Percentiles rank a stretch among this genome's conserved stretches.
Evolutionary conservation across 1,140 invertebrate genomes (phyloP).

Genomic region (Cepaea nemoralis): DNA sequence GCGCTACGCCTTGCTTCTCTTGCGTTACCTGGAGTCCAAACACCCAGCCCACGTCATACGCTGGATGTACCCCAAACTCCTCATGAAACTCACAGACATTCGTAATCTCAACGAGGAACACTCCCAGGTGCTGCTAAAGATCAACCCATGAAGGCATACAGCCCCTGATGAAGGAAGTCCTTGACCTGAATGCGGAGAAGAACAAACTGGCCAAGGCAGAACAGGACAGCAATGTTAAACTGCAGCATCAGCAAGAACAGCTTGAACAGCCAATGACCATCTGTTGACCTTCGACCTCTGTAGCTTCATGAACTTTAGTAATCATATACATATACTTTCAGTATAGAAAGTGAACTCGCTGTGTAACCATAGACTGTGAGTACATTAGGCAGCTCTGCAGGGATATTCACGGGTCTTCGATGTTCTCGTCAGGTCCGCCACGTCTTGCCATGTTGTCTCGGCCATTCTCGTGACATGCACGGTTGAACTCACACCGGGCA

Average conservation of each 20-base stretch:
- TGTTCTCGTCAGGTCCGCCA: conserved; percentile 1
- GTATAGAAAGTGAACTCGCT: not conserved
- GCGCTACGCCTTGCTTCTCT: conserved; percentile 73
- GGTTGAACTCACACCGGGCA: too few relatives aligned
- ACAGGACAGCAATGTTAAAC: conserved; percentile 24
- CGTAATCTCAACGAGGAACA: conserved; percentile 75
- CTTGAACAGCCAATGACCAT: conserved; percentile 24
- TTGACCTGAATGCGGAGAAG: conserved; percentile 67
- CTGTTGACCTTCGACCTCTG: conserved; percentile 6
- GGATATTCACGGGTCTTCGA: not conserved
- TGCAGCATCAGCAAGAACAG: conserved; percentile 11
- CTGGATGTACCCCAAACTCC: conserved; percentile 73
- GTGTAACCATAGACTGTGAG: not conserved
- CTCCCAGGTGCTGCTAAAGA: conserved; percentile 73
- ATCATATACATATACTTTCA: not conserved
- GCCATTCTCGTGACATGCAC: too few relatives aligned
- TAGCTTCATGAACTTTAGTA: not conserved
- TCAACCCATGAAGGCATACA: conserved; percentile 72
- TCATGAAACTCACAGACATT: conserved; percentile 75
- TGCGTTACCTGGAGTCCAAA: conserved; percentile 73
- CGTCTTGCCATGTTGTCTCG: conserved; percentile 4
- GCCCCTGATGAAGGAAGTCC: conserved; percentile 72
- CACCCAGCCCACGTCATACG: conserved; percentile 68
- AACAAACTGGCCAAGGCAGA: conserved; percentile 39
- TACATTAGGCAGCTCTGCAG: not conserved